Evolutionary conservation across 2,113 vertebrate genomes (phyloP), one percentile per base, ranked within the genome.

Genomic region (Pampusana beccarii): DNA sequence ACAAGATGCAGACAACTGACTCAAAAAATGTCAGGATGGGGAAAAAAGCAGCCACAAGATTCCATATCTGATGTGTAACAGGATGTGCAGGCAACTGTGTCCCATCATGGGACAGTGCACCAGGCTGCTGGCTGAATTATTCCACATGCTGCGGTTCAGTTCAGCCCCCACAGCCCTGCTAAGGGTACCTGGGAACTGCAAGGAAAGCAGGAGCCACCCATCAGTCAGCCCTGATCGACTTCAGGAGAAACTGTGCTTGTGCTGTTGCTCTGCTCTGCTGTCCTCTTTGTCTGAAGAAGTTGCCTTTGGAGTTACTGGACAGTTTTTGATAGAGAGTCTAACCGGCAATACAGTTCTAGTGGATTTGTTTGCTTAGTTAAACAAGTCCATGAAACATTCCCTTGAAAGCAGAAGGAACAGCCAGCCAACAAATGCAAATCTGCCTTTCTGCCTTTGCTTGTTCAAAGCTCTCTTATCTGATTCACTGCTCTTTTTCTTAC

Each of bases 41-140:
- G 18, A 70, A 62, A 51, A 86, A 7, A 26, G 5, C 46, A 60
- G 17, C 34, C 2, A 1, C 0, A 2, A 13, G 9, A 1, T 80
- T 71, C 34, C 13, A 66, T 18, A 40, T 29, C 20, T 1, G 0
- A 46, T 56, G 29, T 40, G 24, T 44, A 56, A 40, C 25, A 62
- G 29, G 26, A 42, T 67, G 42, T 54, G 25, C 36, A 58, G 18
- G 40, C 40, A 51, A 28, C 18, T 51, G 6, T 23, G 56, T 61
- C 73, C 34, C 33, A 29, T 14, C 1, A 3, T 53, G 28, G 28
- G 38, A 65, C 11, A 54, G 44, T 16, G 13, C 34, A 50, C 33
- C 40, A 56, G 42, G 33, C 21, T 70, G 16, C 40, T 61, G 79
- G 5, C 11, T 66, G 84, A 46, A 61, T 84, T 65, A 57, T 46